Conservation (phyloP, 2,888 invertebrate species). For the Philaethria dido region DNA sequence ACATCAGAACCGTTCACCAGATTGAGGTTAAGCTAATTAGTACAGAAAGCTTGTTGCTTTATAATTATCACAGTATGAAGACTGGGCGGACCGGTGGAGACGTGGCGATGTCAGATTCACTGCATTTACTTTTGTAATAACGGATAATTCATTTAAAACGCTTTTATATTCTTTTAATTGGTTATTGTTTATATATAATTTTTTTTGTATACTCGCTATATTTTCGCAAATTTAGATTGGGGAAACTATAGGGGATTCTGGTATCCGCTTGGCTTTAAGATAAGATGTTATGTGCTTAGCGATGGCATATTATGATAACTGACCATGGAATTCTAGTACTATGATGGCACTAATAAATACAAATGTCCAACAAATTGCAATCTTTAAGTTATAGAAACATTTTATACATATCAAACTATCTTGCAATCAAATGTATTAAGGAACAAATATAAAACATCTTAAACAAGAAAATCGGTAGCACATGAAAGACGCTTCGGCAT, state of each 20-base stretch:
- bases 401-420: background rate
- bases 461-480: conserved; percentile 64
- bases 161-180: background rate
- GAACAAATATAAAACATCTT: conserved; percentile 32
- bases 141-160: background rate
- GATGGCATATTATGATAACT: too few species aligned
- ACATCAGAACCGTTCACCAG: conserved; percentile 36
- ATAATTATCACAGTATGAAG: conserved; percentile 41
- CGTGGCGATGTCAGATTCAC: conserved; percentile 27
- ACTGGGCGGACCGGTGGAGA: conserved; percentile 36
- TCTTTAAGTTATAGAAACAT: background rate
- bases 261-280: too few species aligned
- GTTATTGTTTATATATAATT: background rate
- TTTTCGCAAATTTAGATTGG: too few species aligned
- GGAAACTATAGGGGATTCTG: too few species aligned
- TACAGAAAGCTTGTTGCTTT: conserved; percentile 39
- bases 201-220: background rate
- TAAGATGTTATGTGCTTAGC: too few species aligned
- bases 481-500: conserved; percentile 76
- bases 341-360: background rate
- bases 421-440: background rate
- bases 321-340: too few species aligned
- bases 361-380: background rate
- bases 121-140: conserved; percentile 8
- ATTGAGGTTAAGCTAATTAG: conserved; percentile 39